phyloP scores from a whole-genome alignment of 2,113 vertebrate species.

The Paralichthys olivaceus region DNA sequence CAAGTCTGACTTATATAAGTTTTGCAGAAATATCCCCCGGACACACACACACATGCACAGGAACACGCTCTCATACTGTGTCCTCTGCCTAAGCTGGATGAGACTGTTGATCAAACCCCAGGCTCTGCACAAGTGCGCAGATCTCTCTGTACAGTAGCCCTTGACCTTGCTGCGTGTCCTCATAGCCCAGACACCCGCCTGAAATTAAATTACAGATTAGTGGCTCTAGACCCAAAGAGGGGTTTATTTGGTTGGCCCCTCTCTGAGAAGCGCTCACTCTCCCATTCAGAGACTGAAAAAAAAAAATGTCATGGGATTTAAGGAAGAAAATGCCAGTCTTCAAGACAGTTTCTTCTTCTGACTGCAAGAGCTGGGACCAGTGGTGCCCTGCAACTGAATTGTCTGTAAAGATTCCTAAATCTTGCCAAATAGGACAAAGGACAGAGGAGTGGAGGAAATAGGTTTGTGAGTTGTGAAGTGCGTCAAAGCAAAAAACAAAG shows the following conservation, averaged over 20 bases:
- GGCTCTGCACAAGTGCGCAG: conserved; percentile 61
- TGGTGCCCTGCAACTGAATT: conserved; percentile 28
- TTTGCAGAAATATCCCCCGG: conserved; percentile 27
- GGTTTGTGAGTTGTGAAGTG: conserved; percentile 19
- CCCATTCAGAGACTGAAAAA: conserved; percentile 44
- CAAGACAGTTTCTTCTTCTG: conserved; percentile 50
- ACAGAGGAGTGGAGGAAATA: conserved; percentile 29
- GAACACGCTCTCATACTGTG: conserved; percentile 6
- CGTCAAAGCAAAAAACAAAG: conserved; percentile 18
- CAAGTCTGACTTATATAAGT: conserved; percentile 52
- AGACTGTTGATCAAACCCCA: conserved; percentile 71
- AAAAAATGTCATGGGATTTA: conserved; percentile 68
- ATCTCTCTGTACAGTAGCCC: conserved; percentile 75
- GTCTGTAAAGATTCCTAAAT: conserved; percentile 45
- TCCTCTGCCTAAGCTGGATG: conserved; percentile 63
- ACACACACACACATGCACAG: background rate
- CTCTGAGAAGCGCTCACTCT: conserved; percentile 58
- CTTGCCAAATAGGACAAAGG: conserved; percentile 23
- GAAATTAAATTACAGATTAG: conserved; percentile 84
- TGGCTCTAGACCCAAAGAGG: conserved; percentile 66
- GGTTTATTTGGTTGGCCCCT: conserved; percentile 76
- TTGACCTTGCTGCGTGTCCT: conserved; percentile 78
- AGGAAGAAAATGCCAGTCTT: conserved; percentile 61
- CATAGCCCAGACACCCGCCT: conserved; percentile 69
- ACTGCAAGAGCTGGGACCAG: conserved; percentile 18